These are phyloP conservation scores for Caenorhabditis becei DNA, from an alignment of 2,888 invertebrate genomes.

Conservation along the genomic window DNA sequence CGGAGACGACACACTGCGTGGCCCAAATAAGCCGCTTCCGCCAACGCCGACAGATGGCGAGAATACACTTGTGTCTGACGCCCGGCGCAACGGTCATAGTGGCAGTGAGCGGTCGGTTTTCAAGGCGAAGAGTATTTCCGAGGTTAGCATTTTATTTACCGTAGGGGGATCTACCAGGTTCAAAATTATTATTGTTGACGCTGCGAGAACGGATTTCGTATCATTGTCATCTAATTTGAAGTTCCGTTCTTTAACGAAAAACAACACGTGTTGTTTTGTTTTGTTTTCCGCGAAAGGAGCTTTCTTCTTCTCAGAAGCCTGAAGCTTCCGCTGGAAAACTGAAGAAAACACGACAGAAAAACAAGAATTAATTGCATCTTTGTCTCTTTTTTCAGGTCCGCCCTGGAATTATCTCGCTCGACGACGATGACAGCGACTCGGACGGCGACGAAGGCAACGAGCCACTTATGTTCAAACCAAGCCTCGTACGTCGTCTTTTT, in stretches of 20 bases:
- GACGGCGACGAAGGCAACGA: slow-evolving; percentile 61
- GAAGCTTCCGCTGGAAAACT: background rate
- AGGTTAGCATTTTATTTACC: too few species aligned
- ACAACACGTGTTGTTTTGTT: too few species aligned
- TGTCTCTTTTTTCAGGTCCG: slow-evolving; percentile 37
- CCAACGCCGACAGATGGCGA: slow-evolving; percentile 91
- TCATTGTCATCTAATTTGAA: too few species aligned
- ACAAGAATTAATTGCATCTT: slow-evolving; percentile 17
- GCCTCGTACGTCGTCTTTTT: slow-evolving; percentile 49
- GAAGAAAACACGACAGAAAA: slow-evolving; percentile 6
- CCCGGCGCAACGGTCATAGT: slow-evolving; percentile 65
- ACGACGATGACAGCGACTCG: slow-evolving; percentile 63
- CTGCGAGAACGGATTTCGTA: too few species aligned
- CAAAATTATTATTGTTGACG: background rate
- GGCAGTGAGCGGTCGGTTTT: slow-evolving; percentile 67
- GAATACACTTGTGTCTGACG: slow-evolving; percentile 60
- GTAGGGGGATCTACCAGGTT: too few species aligned
- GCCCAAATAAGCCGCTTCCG: slow-evolving; percentile 92
- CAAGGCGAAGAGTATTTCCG: slow-evolving; percentile 76
- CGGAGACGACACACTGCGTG: slow-evolving; percentile 75
- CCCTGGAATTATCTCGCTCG: slow-evolving; percentile 54
- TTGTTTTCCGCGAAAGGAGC: too few species aligned
- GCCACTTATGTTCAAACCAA: slow-evolving; percentile 65
- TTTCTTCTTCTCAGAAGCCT: background rate
- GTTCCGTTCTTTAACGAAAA: too few species aligned